phyloP scores from a whole-genome alignment of 2,797 vertebrate species.

The Bucorvus abyssinicus region DNA sequence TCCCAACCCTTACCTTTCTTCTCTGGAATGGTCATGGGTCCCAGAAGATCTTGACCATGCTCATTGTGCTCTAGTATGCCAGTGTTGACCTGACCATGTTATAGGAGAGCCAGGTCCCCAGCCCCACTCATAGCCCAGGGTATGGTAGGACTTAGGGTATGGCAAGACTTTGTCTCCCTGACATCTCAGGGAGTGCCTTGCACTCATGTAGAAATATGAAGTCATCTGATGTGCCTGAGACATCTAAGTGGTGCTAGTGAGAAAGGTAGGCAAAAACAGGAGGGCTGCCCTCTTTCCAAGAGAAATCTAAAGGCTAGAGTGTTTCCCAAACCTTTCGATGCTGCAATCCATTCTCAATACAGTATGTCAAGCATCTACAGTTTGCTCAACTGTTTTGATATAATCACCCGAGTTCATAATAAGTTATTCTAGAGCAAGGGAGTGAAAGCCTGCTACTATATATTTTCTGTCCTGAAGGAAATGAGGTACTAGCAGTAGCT shows the following conservation, averaged over 20 bases:
- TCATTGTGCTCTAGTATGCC: not conserved
- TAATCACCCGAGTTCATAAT: not conserved
- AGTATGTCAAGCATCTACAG: not conserved
- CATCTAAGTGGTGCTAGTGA: not conserved
- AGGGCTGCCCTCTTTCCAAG: not conserved
- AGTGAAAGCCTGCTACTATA: not conserved
- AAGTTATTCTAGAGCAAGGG: not conserved
- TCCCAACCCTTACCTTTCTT: not conserved
- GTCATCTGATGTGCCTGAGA: not conserved
- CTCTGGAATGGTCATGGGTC: not conserved
- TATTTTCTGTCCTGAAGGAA: not conserved
- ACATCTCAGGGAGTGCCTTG: not conserved
- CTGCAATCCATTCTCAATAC: not conserved
- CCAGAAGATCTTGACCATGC: not conserved
- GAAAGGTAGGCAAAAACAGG: not conserved
- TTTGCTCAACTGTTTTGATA: not conserved
- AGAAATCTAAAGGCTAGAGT: not conserved
- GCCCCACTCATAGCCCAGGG: not conserved
- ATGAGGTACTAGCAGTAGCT: not conserved
- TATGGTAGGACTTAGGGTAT: not conserved
- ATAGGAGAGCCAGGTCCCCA: not conserved
- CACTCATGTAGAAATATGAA: fast-evolving
- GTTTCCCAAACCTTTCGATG: not conserved
- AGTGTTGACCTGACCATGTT: not conserved
- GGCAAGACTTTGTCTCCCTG: not conserved